Conservation (phyloP, 2,113 vertebrate species). For the cattle (Bos taurus) region ARS-UCD2.0 NC_037351.1:35230001-35230500, state of each 20-base stretch:
- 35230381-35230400: not conserved
- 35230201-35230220: not conserved
- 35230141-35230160: not conserved
- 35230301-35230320: not conserved
- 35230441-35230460: not conserved
- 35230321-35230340: not conserved
- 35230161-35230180: not conserved
- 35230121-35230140: not conserved
- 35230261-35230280: not conserved
- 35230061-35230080: not conserved
- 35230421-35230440: not conserved
- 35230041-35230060: not conserved
- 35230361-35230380: not conserved
- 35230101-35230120: not conserved
- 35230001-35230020: not conserved
- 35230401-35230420: not conserved
- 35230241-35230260: not conserved
- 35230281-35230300: not conserved
- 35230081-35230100: not conserved
- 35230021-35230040: not conserved
- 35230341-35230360: not conserved
- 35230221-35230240: not conserved
- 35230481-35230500: not conserved
- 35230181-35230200: not conserved
- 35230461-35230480: not conserved